Base-by-base conservation (phyloP, 2,113 vertebrate species). In the Amphilophus citrinellus region DNA sequence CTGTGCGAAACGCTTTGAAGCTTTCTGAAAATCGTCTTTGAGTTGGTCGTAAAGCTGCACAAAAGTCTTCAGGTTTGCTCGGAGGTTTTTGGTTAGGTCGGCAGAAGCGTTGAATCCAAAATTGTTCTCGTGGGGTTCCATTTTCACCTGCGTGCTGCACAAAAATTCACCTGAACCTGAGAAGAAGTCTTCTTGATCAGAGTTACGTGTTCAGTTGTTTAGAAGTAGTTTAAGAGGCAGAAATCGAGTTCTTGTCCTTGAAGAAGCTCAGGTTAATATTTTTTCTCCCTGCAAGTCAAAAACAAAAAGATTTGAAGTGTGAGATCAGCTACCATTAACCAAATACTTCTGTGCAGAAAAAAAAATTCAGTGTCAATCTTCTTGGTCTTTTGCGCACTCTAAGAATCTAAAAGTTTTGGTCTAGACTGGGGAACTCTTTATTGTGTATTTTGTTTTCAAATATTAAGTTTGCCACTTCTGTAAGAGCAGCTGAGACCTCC, bases 101-200 rank as follows among this genome's bases (percentile, higher is more conserved):
- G 7, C 3, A 0, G 42, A 42, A 30, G 1, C 18, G 22, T 0
- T 66, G n/a, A 15, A 14, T 24, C 0, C 3, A 0, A 3, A 57
- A 7, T 6, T 0, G 3, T 20, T 56, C 47, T 50, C n/a, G 18
- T 4, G 7, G 53, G 53, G 6, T 57, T 58, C 56, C 50, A 75
- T 75, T 3, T 57, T 75, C 32, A 2, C 2, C 17, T 57, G 6
- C n/a, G 2, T 71, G 47, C 71, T 75, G 50, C 50, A 1, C 0
- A 27, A 20, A 50, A 71, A 71, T 20, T 18, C 24, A 30, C 27
- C 3, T 20, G 1, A 20, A 50, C 10, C 47, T 2, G 15, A 17
- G 5, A 50, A 32, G 44, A 53, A 50, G 50, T 11, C 10, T 32
- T 53, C 3, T 2, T 32, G 44, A 53, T 20, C 17, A 32, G 24